Evolutionary conservation across 1,140 invertebrate genomes (phyloP).

Genomic region (Macrosteles quadrilineatus): DNA sequence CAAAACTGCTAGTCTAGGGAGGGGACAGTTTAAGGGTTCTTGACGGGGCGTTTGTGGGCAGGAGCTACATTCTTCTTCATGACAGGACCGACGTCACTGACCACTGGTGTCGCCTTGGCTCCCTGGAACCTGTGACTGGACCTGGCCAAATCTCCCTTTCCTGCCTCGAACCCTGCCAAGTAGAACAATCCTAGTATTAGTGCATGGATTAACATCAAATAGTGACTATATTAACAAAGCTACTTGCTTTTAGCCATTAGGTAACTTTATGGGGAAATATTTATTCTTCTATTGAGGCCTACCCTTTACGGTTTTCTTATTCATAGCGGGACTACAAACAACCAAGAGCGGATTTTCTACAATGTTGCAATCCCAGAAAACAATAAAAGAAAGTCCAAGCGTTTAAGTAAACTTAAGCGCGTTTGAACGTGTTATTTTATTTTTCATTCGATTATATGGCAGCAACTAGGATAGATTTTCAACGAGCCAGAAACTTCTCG

Average conservation of each 20-base stretch:
- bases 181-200: neutral
- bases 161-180: neutral
- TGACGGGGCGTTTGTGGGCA: neutral
- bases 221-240: neutral
- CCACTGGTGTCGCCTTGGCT: neutral
- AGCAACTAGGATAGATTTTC: too few relatives aligned
- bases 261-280: neutral
- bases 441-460: too few relatives aligned
- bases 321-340: too few relatives aligned
- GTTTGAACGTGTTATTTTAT: too few relatives aligned
- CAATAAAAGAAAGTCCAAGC: too few relatives aligned
- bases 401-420: too few relatives aligned
- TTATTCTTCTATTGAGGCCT: too few relatives aligned
- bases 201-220: neutral
- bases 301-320: too few relatives aligned
- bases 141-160: neutral
- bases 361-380: too few relatives aligned
- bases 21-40: constrained; percentile 1
- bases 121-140: constrained; percentile 13
- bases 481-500: too few relatives aligned
- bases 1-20: neutral
- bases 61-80: constrained; percentile 3
- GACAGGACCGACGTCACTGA: neutral
- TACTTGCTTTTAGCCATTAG: neutral
- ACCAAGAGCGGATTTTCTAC: too few relatives aligned